Percentiles rank a stretch among this genome's conserved stretches.
phyloP scores from a whole-genome alignment of 2,797 vertebrate genomes.

The Sebastes paucispinis region DNA sequence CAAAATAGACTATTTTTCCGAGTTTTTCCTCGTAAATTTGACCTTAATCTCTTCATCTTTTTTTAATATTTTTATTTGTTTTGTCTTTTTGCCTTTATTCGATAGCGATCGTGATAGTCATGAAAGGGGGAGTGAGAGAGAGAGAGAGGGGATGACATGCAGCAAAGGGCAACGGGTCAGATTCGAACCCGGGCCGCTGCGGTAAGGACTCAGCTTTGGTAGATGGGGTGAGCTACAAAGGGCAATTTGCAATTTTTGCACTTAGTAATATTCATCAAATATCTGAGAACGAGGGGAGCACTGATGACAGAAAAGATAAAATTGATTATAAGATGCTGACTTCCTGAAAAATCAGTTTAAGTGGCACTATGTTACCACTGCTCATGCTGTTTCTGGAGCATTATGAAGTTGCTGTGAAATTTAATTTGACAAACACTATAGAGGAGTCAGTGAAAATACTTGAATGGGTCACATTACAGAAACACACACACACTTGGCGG shows the following conservation, averaged over 20 bases:
- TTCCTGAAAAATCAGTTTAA: not conserved
- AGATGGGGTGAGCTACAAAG: too few relatives aligned
- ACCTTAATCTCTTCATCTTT: too few relatives aligned
- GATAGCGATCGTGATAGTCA: too few relatives aligned
- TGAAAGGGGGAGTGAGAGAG: too few relatives aligned
- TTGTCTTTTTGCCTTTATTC: too few relatives aligned
- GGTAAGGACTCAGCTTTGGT: too few relatives aligned
- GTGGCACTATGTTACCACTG: not conserved
- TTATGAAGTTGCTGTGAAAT: conserved; percentile 26
- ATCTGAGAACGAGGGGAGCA: not conserved
- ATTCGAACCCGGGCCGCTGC: too few relatives aligned
- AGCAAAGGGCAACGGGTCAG: too few relatives aligned
- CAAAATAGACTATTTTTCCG: too few relatives aligned
- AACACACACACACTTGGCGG: not conserved
- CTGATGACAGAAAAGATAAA: not conserved
- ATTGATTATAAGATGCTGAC: not conserved
- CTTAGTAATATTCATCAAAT: not conserved
- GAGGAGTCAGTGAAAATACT: conserved; percentile 30
- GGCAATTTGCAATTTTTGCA: not conserved
- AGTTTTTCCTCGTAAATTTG: too few relatives aligned
- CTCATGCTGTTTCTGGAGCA: conserved; percentile 22
- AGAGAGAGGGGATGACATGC: too few relatives aligned
- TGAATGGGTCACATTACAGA: conserved; percentile 26
- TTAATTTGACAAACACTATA: conserved; percentile 24
- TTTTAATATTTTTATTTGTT: too few relatives aligned